These are phyloP conservation scores for Iselma pallidipennis DNA, from an alignment of 2,888 invertebrate genomes.

Conservation along the genomic window DNA sequence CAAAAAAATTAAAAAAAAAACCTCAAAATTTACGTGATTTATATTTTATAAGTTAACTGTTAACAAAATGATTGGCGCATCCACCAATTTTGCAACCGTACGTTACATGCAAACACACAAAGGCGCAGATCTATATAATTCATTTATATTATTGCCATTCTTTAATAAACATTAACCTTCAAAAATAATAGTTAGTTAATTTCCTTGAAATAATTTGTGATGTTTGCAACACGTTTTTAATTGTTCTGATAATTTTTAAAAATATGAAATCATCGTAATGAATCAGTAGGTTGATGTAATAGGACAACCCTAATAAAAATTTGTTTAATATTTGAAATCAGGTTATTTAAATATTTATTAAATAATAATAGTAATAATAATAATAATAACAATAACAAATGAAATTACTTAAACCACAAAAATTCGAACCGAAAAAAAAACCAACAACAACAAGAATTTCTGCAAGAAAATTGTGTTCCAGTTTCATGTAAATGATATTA, in stretches of 20 bases:
- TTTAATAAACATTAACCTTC: slow-evolving; percentile 13
- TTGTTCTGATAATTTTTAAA: slow-evolving; percentile 27
- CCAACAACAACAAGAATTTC: background rate
- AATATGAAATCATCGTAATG: slow-evolving; percentile 29
- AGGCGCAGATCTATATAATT: background rate
- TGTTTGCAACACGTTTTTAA: slow-evolving; percentile 17
- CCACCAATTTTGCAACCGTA: background rate
- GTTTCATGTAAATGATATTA: slow-evolving; percentile 26
- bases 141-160: background rate
- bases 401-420: background rate
- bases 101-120: background rate
- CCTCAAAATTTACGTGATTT: too few relatives aligned
- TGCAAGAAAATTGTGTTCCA: slow-evolving; percentile 19
- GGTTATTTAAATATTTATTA: slow-evolving; percentile 16
- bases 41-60: too few relatives aligned
- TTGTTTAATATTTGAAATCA: slow-evolving; percentile 6
- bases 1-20: too few relatives aligned
- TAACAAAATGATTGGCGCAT: too few relatives aligned
- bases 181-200: slow-evolving; percentile 22
- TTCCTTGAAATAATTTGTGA: slow-evolving; percentile 24
- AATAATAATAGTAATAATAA: background rate
- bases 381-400: background rate
- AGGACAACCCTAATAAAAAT: slow-evolving; percentile 1
- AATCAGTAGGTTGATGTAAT: slow-evolving; percentile 26
- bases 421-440: background rate